A percentile compares a stretch with the other conserved stretches of the same genome.
phyloP scores from a whole-genome alignment of 2,888 invertebrate genomes.

The Neelides folsomi region DNA sequence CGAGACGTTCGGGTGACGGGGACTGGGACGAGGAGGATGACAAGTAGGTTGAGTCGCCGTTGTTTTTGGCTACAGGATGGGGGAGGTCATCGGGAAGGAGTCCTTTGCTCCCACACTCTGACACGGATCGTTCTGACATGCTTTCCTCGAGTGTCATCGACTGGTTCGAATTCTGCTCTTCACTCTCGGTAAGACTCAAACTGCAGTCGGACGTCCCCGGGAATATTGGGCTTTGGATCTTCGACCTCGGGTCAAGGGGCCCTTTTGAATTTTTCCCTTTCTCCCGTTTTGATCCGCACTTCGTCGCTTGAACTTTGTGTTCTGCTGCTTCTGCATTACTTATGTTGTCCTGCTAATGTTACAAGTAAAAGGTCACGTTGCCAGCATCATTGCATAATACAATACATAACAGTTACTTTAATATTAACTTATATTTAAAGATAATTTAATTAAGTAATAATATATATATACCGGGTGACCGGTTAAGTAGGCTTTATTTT shows the following conservation, averaged over 20 bases:
- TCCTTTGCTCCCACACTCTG: slow-evolving; percentile 23
- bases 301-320: slow-evolving; percentile 48
- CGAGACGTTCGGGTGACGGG: too few species aligned
- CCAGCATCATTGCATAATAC: too few species aligned
- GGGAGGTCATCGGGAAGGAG: slow-evolving; percentile 17
- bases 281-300: slow-evolving; percentile 10
- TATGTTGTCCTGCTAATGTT: slow-evolving; percentile 61
- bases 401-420: too few species aligned
- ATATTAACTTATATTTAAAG: too few species aligned
- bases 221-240: slow-evolving; percentile 1
- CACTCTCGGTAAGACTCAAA: slow-evolving; percentile 23
- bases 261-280: slow-evolving; percentile 44
- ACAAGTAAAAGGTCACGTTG: too few species aligned
- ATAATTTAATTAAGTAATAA: too few species aligned
- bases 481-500: too few species aligned
- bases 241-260: slow-evolving; percentile 34
- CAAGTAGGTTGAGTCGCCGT: too few species aligned
- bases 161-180: slow-evolving; percentile 34
- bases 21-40: too few species aligned
- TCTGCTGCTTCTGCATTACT: slow-evolving; percentile 77
- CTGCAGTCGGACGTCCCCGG: slow-evolving; percentile 20
- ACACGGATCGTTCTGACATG: slow-evolving; percentile 33
- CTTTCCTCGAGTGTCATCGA: slow-evolving; percentile 34
- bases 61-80: too few species aligned
- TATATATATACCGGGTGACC: too few species aligned